Percentiles rank a stretch among this genome's conserved stretches.
phyloP scores from a whole-genome alignment of 2,113 vertebrate species.

The Gulo gulo region DNA sequence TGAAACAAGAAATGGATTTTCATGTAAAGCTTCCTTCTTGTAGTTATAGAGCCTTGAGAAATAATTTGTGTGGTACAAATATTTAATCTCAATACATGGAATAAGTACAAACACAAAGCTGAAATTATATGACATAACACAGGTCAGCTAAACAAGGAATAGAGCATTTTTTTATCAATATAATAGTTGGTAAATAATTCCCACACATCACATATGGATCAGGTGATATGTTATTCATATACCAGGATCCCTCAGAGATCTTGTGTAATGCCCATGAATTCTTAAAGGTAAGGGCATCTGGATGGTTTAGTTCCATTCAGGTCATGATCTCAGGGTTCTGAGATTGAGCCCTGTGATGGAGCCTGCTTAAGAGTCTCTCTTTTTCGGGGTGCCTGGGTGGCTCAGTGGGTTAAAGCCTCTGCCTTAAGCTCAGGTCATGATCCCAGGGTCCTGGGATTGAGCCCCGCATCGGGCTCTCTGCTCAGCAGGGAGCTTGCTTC shows the following conservation, averaged over 20 bases:
- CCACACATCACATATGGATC: background rate
- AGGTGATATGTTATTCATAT: background rate
- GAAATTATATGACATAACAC: background rate
- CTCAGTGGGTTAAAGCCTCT: too few species aligned
- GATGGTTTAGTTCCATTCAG: background rate
- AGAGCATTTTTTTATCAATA: background rate
- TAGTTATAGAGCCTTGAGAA: background rate
- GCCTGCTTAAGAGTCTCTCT: background rate
- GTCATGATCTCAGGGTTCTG: background rate
- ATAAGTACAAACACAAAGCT: background rate
- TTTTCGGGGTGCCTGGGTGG: too few species aligned
- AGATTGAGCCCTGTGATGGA: background rate
- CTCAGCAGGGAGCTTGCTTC: too few species aligned
- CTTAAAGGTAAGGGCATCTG: background rate
- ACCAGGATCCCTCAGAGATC: background rate
- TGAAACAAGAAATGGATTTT: conserved; percentile 2
- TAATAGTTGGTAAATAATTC: background rate
- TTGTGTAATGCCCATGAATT: background rate
- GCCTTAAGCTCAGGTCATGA: too few species aligned
- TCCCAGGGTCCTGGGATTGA: too few species aligned
- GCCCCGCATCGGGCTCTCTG: too few species aligned
- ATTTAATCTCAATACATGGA: background rate
- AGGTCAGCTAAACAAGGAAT: background rate
- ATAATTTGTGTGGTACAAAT: background rate
- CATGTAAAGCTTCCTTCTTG: conserved; percentile 10